Conservation (phyloP, 2,888 invertebrate species). For the Villa cingulata region DNA sequence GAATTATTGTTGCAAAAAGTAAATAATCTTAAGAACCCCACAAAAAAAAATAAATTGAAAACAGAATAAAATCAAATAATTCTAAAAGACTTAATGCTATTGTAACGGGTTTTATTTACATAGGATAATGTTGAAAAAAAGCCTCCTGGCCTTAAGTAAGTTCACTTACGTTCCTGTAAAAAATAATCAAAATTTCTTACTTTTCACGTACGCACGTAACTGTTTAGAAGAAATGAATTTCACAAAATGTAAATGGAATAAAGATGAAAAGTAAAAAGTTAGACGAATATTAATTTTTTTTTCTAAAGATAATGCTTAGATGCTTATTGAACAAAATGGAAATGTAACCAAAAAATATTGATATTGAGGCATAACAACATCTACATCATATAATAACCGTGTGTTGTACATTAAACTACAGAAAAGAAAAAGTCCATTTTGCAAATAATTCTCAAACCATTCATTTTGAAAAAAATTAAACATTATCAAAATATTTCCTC, state of each 20-base stretch:
- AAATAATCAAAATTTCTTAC: too few species aligned
- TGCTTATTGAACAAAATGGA: too few species aligned
- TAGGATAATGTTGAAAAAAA: conserved; percentile 13
- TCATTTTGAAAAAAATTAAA: conserved; percentile 2
- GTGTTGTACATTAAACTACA: too few species aligned
- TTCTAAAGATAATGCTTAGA: too few species aligned
- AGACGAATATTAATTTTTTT: too few species aligned
- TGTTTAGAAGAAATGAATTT: too few species aligned
- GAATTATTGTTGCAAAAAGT: conserved; percentile 17
- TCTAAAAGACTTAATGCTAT: conserved; percentile 13
- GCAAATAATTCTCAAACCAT: background rate
- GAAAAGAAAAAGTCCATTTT: too few species aligned
- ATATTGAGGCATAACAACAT: conserved; percentile 12
- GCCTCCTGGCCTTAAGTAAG: conserved; percentile 10
- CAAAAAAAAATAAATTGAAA: conserved; percentile 6
- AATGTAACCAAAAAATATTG: conserved; percentile 8
- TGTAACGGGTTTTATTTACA: conserved; percentile 16
- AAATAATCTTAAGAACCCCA: conserved; percentile 15
- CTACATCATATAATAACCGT: conserved; percentile 8
- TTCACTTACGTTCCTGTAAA: background rate
- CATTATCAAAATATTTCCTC: too few species aligned
- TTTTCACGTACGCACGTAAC: too few species aligned
- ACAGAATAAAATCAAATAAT: too few species aligned
- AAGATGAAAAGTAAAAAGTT: too few species aligned
- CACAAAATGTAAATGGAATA: too few species aligned